Percentiles rank a stretch among this genome's conserved stretches.
These are phyloP conservation scores for Spheniscus mendiculus DNA, from an alignment of 2,113 vertebrate species.

Conservation along the genomic window DNA sequence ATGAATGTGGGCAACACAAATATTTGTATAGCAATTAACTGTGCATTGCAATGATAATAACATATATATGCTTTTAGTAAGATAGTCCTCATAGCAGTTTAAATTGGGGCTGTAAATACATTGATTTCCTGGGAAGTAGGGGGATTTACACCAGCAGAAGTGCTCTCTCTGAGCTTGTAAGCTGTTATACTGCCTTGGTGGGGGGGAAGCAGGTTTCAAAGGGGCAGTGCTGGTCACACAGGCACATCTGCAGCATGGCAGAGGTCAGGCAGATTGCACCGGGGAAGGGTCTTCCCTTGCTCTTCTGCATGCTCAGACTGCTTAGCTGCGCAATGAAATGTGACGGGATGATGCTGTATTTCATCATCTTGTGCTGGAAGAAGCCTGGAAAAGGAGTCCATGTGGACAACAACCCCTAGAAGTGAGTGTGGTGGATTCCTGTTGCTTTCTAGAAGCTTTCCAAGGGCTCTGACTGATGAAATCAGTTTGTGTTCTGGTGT, in stretches of 20 bases:
- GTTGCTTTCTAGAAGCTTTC: not conserved
- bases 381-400: not conserved
- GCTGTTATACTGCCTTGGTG: not conserved
- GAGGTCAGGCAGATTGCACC: not conserved
- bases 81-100: not conserved
- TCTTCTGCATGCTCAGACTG: not conserved
- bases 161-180: not conserved
- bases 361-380: not conserved
- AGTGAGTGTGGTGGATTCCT: not conserved
- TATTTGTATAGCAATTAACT: constrained; percentile 45
- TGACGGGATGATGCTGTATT: not conserved
- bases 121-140: not conserved
- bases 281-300: not conserved
- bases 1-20: not conserved
- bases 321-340: not conserved
- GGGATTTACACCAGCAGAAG: not conserved
- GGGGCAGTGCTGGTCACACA: not conserved
- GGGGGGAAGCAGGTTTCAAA: not conserved
- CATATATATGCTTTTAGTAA: not conserved
- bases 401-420: not conserved
- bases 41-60: not conserved
- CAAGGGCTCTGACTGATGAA: not conserved
- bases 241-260: not conserved
- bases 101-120: not conserved
- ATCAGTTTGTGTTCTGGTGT: not conserved